Percentiles rank a stretch among this genome's conserved stretches.
phyloP scores from a whole-genome alignment of 2,888 invertebrate species.

The Lissonota sp. region DNA sequence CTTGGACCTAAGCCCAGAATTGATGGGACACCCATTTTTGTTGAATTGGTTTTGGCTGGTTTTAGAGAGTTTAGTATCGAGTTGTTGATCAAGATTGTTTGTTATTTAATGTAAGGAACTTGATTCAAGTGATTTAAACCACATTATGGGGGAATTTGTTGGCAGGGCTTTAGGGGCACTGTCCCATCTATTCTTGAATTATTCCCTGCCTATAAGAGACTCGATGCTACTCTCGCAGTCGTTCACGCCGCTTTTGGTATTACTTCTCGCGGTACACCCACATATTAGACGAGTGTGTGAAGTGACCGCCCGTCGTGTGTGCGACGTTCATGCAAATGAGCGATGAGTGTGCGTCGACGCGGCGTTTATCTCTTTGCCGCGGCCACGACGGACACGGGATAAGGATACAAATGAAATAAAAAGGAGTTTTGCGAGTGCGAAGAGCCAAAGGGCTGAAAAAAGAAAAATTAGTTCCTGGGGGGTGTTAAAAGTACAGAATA shows the following conservation, averaged over 20 bases:
- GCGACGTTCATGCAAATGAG: slow-evolving; percentile 79
- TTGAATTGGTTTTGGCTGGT: too few relatives aligned
- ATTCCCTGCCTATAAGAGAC: not conserved
- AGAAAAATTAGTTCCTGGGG: slow-evolving; percentile 54
- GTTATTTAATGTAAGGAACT: too few relatives aligned
- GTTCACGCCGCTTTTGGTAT: slow-evolving; percentile 23
- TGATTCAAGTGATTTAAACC: too few relatives aligned
- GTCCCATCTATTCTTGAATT: too few relatives aligned
- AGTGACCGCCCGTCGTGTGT: slow-evolving; percentile 71
- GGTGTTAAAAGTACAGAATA: slow-evolving; percentile 58
- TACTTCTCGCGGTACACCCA: slow-evolving; percentile 16
- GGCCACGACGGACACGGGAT: slow-evolving; percentile 39
- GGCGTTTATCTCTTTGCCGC: slow-evolving; percentile 72
- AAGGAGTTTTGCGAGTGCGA: slow-evolving; percentile 55
- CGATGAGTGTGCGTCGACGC: slow-evolving; percentile 60
- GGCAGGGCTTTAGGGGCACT: too few relatives aligned
- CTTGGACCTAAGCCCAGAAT: not conserved
- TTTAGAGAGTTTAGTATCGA: too few relatives aligned
- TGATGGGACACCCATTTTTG: too few relatives aligned
- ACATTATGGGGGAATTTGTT: too few relatives aligned
- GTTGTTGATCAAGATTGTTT: too few relatives aligned
- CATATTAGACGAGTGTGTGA: slow-evolving; percentile 44
- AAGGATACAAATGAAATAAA: slow-evolving; percentile 32
- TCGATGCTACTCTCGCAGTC: slow-evolving; percentile 16
- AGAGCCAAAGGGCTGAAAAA: slow-evolving; percentile 66